Evolutionary conservation across 2,797 vertebrate genomes (phyloP), one percentile per base, ranked within the genome.

Genomic region (Adelosebastes latens): DNA sequence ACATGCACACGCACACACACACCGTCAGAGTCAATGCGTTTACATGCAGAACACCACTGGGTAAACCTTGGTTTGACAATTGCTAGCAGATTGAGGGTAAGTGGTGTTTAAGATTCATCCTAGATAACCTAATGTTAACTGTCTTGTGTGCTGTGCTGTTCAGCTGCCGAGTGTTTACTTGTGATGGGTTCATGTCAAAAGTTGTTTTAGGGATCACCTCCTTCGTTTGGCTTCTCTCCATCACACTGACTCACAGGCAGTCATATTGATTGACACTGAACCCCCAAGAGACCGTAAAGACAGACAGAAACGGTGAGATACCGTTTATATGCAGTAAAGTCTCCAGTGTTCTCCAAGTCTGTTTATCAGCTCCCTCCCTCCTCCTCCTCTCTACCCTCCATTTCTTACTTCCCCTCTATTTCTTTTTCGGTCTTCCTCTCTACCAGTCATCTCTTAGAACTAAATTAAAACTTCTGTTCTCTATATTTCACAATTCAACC

Each of bases 181-280:
- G 36, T 20, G 29, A 64, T 27, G 20, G 27, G 59, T 63, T 70
- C 6, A 49, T 74, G 46, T 80, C 49, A 66, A 52, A 80, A 55
- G 49, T n/a, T 66, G 34, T 76, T 85, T 76, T 32, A 49, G 55
- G 55, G 27, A 75, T 60, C 20, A 55, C 27, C 55, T 72, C 31
- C 12, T 77, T 66, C 46, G n/a, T 79, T 75, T 59, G 56, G 55
- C 65, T 39, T 72, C 53, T 46, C 49, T 80, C 72, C 27, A 55
- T 84, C 60, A 82, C 16, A 71, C 69, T 67, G 61, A 69, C 77
- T 77, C 77, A 62, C 34, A 62, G 53, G 36, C 18, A 67, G 60
- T 71, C 34, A 20, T 67, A 66, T 70, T 85, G 88, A 82, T 14
- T 84, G 80, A 81, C 64, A 65, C 7, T 24, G 42, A 86, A 63